Percentiles rank a stretch among this genome's conserved stretches.
These are phyloP conservation scores for Aphelenchoides fujianensis DNA, from an alignment of 1,140 invertebrate genomes.

Conservation along the genomic window DNA sequence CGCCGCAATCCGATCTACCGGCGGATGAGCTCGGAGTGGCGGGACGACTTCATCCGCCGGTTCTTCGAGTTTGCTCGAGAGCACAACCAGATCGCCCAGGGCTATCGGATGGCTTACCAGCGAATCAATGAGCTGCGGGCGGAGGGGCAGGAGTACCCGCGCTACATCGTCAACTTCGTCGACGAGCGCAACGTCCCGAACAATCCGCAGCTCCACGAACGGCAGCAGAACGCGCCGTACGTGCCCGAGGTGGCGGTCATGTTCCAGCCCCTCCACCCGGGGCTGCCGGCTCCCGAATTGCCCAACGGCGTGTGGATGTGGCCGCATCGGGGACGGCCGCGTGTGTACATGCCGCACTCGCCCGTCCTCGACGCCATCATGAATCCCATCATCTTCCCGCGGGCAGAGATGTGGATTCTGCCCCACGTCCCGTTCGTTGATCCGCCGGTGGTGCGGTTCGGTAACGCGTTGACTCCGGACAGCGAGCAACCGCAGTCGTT, in stretches of 20 bases:
- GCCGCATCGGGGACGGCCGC: not conserved
- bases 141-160: not conserved
- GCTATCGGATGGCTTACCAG: not conserved
- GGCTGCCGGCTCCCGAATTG: not conserved
- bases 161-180: not conserved
- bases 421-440: not conserved
- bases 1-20: not conserved
- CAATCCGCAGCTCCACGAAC: not conserved
- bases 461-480: too few relatives aligned
- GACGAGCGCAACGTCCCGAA: not conserved
- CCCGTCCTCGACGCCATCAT: not conserved
- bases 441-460: not conserved
- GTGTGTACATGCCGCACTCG: not conserved
- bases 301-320: not conserved
- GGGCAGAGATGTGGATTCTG: not conserved
- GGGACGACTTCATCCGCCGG: not conserved
- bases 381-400: not conserved
- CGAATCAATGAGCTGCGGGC: not conserved
- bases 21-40: not conserved
- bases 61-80: not conserved
- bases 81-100: not conserved
- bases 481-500: too few relatives aligned
- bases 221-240: not conserved
- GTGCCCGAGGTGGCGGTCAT: not conserved
- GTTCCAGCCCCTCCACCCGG: not conserved